phyloP scores from a whole-genome alignment of 2,888 invertebrate species.

The Notocelia uddmanniana region DNA sequence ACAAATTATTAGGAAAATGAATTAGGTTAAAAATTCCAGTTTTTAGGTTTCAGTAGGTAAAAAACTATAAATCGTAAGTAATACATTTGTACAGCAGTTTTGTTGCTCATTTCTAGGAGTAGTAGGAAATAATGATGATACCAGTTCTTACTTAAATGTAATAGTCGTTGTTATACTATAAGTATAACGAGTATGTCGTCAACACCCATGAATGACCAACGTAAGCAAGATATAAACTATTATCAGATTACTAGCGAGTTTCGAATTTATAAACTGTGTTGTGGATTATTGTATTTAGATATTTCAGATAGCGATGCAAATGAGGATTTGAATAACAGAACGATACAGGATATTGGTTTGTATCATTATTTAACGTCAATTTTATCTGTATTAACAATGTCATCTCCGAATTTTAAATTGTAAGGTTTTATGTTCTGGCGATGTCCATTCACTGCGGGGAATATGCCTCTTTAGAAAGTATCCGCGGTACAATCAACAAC shows the following conservation, averaged over 20 bases:
- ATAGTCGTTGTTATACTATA: not conserved
- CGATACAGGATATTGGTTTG: constrained; percentile 7
- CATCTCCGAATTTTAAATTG: not conserved
- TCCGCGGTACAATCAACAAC: no score
- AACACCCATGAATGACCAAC: constrained; percentile 32
- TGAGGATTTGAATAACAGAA: constrained; percentile 10
- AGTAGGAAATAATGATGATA: not conserved
- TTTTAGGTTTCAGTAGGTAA: no score
- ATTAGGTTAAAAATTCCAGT: no score
- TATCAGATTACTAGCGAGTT: constrained; percentile 22
- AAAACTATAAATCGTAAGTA: no score
- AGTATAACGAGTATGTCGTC: not conserved
- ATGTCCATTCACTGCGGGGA: no score
- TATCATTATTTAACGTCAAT: no score
- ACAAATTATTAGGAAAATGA: no score
- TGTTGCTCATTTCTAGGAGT: no score
- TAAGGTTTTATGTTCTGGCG: no score
- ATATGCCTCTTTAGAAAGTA: no score
- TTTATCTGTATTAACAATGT: not conserved
- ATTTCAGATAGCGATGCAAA: constrained; percentile 38
- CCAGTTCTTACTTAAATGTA: not conserved
- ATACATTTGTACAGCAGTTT: no score
- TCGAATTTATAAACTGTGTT: constrained; percentile 4
- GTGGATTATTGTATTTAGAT: constrained; percentile 37
- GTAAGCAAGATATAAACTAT: constrained; percentile 21